Base-by-base conservation (phyloP, 2,113 vertebrate species). In the Lethenteron reissneri region DNA sequence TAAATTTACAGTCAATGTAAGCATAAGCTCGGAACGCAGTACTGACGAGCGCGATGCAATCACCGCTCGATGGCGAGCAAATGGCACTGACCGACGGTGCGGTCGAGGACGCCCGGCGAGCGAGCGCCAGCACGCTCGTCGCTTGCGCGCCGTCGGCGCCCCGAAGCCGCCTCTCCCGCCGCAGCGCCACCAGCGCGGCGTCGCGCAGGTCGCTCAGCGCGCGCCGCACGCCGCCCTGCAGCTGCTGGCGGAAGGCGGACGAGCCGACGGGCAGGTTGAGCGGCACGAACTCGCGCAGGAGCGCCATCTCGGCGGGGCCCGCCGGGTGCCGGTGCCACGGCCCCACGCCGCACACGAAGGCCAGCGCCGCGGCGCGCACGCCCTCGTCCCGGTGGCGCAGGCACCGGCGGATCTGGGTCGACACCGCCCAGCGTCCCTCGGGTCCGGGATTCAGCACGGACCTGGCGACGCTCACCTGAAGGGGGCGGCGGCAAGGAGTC, bases 221-320 rank as follows among this genome's bases (percentile, higher is more conserved):
- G 74, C 74, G 87, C 77, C 76, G 82, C 70, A 88, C 72, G 0
- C 72, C 78, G 0, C 84, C 81, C 76, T 92, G 86, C 70, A 92
- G 81, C 73, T 87, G 83, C 74, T 92, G 88, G 59, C 88, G 86
- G 74, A 90, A 92, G 0, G 84, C 81, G 1, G 89, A 85, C 1
- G 85, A 87, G 72, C 86, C 83, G 0, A 84, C 82, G 74, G 84
- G 89, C 10, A 92, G 78, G 78, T 87, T 92, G 73, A 85, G 80
- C 8, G 84, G 84, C 73, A 92, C 75, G 70, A 88, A 90, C 56
- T 57, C 75, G 74, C 12, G 83, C 74, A 89, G 78, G 4, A 84
- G 72, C 2, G 0, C 25, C 72, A 85, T 11, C 76, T 90, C 0
- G 73, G 81, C 1, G 86, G 82, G 11, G 79, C 74, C 70, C 78